Base-by-base conservation (phyloP, 2,888 invertebrate genomes). In the Megaustenia siamemsis region DNA sequence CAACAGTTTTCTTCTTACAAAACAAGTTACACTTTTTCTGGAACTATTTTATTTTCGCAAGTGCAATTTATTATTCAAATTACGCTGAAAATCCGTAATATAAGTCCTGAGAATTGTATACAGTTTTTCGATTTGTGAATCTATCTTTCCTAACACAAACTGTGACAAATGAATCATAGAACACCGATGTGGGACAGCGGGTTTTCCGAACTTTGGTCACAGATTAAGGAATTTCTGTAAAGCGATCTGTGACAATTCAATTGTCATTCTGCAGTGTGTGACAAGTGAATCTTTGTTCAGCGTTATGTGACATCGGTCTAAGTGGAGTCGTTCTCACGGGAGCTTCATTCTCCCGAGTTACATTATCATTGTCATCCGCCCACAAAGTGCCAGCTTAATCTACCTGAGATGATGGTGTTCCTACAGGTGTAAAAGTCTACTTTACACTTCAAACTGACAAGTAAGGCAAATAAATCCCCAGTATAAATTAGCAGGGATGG, bases 251-350 rank as follows among this genome's bases (percentile, higher is more conserved):
- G 60, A 3, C 28, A 60, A 60, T 60, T 60, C n/a, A n/a, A 60
- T 28, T 28, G 2, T 12, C 10, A 2, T 38, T 38, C 18, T 68
- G 15, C 68, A 5, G 18, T 68, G 38, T 38, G 5, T 4, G 38
- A 68, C 38, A 68, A 68, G 68, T 38, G 68, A 68, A 68, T 68
- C 68, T 35, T 38, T 68, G 68, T 68, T 21, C 38, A 38, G 38
- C 5, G 18, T 38, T 38, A 35, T 38, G 35, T 21, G 38, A 35
- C 38, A 68, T 18, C 18, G 6, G 15, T 68, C 38, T 68, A 38
- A 24, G 68, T 38, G 35, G 21, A 68, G 18, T 1, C 21, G 5
- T 38, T 18, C 24, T 15, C 38, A 12, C 38, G 18, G 12, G 38
- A 68, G 68, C 38, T 10, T 38, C 38, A 15, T 68, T 35, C 2